A percentile compares a stretch with the other conserved stretches of the same genome.
Conservation (phyloP, 2,797 vertebrate species). For the Avahi laniger region DNA sequence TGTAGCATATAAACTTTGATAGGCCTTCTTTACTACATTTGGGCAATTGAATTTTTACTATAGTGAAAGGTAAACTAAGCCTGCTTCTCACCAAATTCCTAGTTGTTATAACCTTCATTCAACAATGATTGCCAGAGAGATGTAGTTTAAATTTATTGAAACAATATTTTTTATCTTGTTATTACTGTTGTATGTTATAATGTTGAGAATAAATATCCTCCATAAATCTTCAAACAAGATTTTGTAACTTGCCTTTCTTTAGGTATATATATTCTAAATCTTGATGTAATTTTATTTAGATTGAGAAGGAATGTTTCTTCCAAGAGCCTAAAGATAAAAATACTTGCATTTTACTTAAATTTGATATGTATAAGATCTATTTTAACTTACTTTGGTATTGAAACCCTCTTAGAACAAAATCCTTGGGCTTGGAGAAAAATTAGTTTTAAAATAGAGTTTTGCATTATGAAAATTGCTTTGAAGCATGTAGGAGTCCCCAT, state of each 20-base stretch:
- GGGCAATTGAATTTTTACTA: background rate
- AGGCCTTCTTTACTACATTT: background rate
- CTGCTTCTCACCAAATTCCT: background rate
- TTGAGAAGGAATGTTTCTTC: slow-evolving; percentile 32
- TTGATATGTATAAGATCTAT: background rate
- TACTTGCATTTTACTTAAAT: background rate
- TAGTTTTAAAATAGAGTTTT: background rate
- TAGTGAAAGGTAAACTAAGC: background rate
- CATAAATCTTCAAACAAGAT: background rate
- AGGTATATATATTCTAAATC: background rate
- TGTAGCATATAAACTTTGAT: background rate
- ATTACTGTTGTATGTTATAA: background rate
- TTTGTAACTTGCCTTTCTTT: background rate
- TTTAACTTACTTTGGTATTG: background rate
- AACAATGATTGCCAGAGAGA: slow-evolving; percentile 6
- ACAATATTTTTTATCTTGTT: background rate
- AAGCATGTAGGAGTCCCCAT: background rate
- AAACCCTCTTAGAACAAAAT: background rate
- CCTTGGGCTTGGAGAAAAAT: background rate
- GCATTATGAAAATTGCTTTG: background rate
- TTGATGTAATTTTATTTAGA: slow-evolving; percentile 34
- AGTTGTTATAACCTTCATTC: background rate
- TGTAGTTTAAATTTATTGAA: slow-evolving; percentile 42
- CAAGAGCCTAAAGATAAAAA: background rate
- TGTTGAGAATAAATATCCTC: background rate